A percentile compares a stretch with the other conserved stretches of the same genome.
phyloP scores from a whole-genome alignment of 2,888 invertebrate species.

The Ecdyonurus torrentis region DNA sequence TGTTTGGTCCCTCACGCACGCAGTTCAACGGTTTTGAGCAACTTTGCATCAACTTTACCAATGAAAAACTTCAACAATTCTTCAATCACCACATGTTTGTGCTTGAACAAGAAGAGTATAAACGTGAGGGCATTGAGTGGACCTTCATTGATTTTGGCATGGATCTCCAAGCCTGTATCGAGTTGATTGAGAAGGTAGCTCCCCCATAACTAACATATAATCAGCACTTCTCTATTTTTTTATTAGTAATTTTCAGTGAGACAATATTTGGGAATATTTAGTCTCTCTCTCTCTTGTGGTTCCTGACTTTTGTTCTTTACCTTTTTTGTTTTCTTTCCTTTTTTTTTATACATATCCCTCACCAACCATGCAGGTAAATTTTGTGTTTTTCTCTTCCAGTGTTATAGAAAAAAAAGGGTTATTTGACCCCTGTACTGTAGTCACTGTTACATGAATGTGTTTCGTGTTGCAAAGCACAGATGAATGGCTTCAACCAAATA shows the following conservation, averaged over 20 bases:
- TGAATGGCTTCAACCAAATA: constrained; percentile 83
- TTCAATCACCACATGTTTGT: constrained; percentile 96
- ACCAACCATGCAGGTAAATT: too few relatives aligned
- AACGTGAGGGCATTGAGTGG: constrained; percentile 81
- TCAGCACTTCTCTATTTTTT: too few relatives aligned
- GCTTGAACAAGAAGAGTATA: constrained; percentile 90
- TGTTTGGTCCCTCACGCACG: not conserved
- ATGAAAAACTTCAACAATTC: constrained; percentile 89
- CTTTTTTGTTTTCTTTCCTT: too few relatives aligned
- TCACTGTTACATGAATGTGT: too few relatives aligned
- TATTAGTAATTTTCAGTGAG: too few relatives aligned
- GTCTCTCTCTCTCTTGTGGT: too few relatives aligned
- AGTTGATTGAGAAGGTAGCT: constrained; percentile 76
- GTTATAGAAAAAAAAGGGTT: not conserved
- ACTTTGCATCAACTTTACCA: constrained; percentile 92
- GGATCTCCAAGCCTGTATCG: constrained; percentile 82
- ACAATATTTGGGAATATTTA: too few relatives aligned
- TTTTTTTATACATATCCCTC: too few relatives aligned
- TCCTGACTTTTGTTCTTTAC: too few relatives aligned
- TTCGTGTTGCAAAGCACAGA: too few relatives aligned
- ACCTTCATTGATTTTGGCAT: constrained; percentile 90
- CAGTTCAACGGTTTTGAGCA: constrained; percentile 92
- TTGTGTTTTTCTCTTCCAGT: too few relatives aligned
- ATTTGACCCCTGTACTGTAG: not conserved
- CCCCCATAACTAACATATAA: not conserved